Base-by-base conservation (phyloP, 2,888 invertebrate genomes). In the Acanthosepion pharaonis region DNA sequence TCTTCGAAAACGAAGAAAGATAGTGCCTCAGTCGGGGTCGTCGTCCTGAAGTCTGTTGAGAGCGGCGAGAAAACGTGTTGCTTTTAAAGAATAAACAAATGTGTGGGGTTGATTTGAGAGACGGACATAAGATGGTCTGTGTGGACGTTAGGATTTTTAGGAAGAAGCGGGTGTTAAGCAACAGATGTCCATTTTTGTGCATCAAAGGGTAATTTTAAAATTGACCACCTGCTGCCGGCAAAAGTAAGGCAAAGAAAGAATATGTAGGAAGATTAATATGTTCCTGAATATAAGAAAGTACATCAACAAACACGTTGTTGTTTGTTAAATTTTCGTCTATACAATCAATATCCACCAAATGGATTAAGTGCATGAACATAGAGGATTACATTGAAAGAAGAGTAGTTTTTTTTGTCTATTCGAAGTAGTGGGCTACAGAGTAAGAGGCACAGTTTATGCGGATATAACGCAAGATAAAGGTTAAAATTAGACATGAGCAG, bases 131-230 rank as follows among this genome's bases (percentile, higher is more conserved):
- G n/a, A 11, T 33, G 78, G 8, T n/a, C 11, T n/a, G n/a, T 11
- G 15, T 15, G n/a, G n/a, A 33, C 78, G 5, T 4, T 5, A 23
- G 3, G n/a, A 23, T 9, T 9, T 11, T 23, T 25, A 64, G 6
- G n/a, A 11, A 33, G n/a, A 78, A 9, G 78, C 0, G 11, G 18
- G 0, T 1, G 3, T 2, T 15, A 78, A 3, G 1, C n/a, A 78
- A 15, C n/a, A 33, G 78, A 78, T 78, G 78, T 11, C 78, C 78
- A 78, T 78, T 78, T 78, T 78, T 4, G 33, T 78, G 33, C n/a
- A 78, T n/a, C 78, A 78, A 33, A 78, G 78, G n/a, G n/a, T 78
- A 11, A 33, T 33, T 78, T n/a, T 4, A 18, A n/a, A 33, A 0
- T 33, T 0, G 78, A 33, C n/a, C 78, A 78, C 78, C 78, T 78